phyloP scores from a whole-genome alignment of 2,797 vertebrate genomes.

The Falco biarmicus region DNA sequence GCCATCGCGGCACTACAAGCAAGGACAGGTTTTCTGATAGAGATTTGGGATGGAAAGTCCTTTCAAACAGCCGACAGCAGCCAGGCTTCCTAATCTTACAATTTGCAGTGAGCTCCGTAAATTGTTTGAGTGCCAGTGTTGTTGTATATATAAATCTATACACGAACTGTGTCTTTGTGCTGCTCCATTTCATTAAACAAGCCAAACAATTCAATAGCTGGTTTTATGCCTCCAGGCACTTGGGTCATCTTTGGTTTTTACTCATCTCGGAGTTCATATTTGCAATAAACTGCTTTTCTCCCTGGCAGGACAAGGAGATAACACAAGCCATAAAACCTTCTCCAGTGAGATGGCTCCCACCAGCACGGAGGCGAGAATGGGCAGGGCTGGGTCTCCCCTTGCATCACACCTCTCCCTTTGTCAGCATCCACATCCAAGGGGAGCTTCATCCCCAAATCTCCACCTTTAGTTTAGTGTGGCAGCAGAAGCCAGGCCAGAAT shows the following conservation, averaged over 20 bases:
- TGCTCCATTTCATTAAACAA: slow-evolving; percentile 53
- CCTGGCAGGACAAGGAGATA: not conserved
- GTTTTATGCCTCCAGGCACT: slow-evolving; percentile 36
- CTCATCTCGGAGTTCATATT: not conserved
- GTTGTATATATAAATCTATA: not conserved
- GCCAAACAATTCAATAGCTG: slow-evolving; percentile 17
- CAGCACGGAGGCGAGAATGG: not conserved
- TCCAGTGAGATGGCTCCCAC: not conserved
- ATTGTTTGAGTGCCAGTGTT: not conserved
- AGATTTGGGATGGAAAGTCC: too few species aligned
- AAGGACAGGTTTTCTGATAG: not conserved
- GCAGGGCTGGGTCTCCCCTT: not conserved
- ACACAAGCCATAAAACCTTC: not conserved
- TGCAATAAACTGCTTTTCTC: slow-evolving; percentile 7
- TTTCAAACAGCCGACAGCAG: not conserved
- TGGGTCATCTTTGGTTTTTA: slow-evolving; percentile 43
- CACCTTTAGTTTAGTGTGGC: not conserved
- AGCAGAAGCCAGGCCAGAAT: not conserved
- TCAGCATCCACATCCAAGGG: not conserved
- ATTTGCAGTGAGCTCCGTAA: not conserved
- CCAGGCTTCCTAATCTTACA: not conserved
- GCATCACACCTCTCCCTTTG: not conserved
- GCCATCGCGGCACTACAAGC: not conserved
- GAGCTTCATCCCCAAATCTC: not conserved
- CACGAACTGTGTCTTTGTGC: slow-evolving; percentile 10